Evolutionary conservation across 2,888 invertebrate species (phyloP), one percentile per base, ranked within the genome.

Genomic region (Gastrophysa polygoni): DNA sequence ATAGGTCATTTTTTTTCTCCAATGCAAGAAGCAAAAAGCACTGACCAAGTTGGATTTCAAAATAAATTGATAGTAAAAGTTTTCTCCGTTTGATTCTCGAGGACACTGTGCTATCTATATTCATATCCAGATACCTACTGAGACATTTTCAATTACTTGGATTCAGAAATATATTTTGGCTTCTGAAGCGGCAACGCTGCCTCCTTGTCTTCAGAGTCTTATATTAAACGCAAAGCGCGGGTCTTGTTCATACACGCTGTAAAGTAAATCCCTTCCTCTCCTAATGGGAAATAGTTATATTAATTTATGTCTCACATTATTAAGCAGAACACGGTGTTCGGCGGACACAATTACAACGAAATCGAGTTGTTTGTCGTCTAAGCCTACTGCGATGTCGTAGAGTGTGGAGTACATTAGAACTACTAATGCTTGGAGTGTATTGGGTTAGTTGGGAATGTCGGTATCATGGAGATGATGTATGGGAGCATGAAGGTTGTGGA

Each of bases 231-330:
- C 61, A 69, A 67, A 69, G 64, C 64, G 64, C 57, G 50, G 61
- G 61, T 60, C 67, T 70, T 71, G 77, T 75, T 75, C 73, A 71
- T 74, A 77, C 78, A 77, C 70, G 73, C 69, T 77, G 77, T 78
- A 73, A 76, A 75, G 72, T 75, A 76, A 77, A 77, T 76, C 77
- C 76, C 76, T 71, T 75, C 72, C 71, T 72, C 71, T 68, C 69
- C 70, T 70, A 73, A 75, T 74, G 77, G 73, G 75, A 77, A 77
- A 77, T 78, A 79, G 78, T 78, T 76, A 78, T 78, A 80, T 80
- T 80, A 81, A 81, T 81, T 81, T 80, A 79, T 80, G 80, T 79
- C 79, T 79, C 77, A 77, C 77, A 75, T 78, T 80, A 80, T 80
- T 80, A 78, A 78, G 77, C 76, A 75, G 77, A 78, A 77, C 77